Conservation (phyloP, 2,888 invertebrate species). For the Catotricha subobsoleta region DNA sequence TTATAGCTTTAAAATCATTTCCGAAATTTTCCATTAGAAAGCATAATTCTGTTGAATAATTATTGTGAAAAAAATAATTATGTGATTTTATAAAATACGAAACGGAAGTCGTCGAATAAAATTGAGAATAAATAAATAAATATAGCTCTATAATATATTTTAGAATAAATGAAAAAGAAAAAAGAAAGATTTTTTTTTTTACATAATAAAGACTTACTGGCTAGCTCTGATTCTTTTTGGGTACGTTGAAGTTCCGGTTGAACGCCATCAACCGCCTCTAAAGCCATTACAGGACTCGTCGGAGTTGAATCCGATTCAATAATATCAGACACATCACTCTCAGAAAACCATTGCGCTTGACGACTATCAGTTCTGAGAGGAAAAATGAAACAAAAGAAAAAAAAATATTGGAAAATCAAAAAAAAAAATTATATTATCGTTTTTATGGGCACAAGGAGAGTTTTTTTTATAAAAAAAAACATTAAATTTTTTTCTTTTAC, state of each 20-base stretch:
- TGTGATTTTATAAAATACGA: too few species aligned
- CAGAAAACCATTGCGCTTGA: conserved; percentile 5
- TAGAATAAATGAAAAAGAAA: background rate
- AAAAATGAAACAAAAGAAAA: too few species aligned
- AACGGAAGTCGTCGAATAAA: too few species aligned
- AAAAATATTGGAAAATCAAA: too few species aligned
- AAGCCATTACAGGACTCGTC: conserved; percentile 20
- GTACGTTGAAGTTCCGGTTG: conserved; percentile 36
- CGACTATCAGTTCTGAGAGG: conserved; percentile 9
- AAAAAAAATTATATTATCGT: too few species aligned
- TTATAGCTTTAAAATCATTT: conserved; percentile 9
- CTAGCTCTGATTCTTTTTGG: conserved; percentile 33
- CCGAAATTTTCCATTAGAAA: conserved; percentile 14
- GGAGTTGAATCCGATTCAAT: conserved; percentile 17
- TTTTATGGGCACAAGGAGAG: too few species aligned
- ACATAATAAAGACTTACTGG: conserved; percentile 22
- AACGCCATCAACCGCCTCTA: conserved; percentile 31
- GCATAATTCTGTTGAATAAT: conserved; percentile 14
- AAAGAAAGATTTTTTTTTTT: background rate
- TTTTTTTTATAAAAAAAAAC: too few species aligned
- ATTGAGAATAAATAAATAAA: background rate
- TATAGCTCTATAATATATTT: background rate
- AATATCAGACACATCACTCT: conserved; percentile 14
- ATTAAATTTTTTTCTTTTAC: too few species aligned
- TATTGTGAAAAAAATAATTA: too few species aligned